Conservation (phyloP, 2,888 invertebrate species). For the Orthonevra nobilis region DNA sequence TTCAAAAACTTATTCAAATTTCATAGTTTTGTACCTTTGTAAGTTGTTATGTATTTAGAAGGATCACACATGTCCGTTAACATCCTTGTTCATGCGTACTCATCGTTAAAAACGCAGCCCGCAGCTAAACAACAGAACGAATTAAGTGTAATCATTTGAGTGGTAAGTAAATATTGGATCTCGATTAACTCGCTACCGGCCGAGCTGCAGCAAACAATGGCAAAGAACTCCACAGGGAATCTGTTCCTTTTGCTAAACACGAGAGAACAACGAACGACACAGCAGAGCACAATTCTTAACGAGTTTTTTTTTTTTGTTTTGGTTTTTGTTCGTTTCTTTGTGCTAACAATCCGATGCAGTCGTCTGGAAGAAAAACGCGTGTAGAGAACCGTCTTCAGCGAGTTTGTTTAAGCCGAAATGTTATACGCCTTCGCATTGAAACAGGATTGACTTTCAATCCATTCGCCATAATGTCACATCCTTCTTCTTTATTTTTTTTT, state of each 20-base stretch:
- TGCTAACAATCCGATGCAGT: conserved; percentile 24
- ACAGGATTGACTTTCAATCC: conserved; percentile 46
- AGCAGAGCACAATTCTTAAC: conserved; percentile 13
- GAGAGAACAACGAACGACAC: background rate
- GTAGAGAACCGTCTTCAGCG: conserved; percentile 16
- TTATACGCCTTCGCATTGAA: conserved; percentile 10
- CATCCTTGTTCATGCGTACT: no score
- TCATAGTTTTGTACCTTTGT: no score
- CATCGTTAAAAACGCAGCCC: no score
- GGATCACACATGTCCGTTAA: background rate
- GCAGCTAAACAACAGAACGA: conserved; percentile 37
- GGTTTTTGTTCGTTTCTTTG: no score
- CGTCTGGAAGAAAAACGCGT: conserved; percentile 49
- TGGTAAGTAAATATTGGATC: conserved; percentile 56
- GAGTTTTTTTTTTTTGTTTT: conserved; percentile 39
- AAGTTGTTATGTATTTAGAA: no score
- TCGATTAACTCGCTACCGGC: conserved; percentile 28
- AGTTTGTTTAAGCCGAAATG: conserved; percentile 41
- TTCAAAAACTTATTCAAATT: no score
- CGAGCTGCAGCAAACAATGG: conserved; percentile 37
- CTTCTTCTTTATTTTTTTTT: conserved; percentile 9
- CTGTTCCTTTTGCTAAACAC: conserved; percentile 1
- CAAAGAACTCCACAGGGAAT: conserved; percentile 34
- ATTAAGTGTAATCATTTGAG: conserved; percentile 67
- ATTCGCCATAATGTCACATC: conserved; percentile 42